A percentile compares a stretch with the other conserved stretches of the same genome.
These are phyloP conservation scores for Apis cerana DNA, from an alignment of 1,140 invertebrate genomes.

Conservation along the genomic window DNA sequence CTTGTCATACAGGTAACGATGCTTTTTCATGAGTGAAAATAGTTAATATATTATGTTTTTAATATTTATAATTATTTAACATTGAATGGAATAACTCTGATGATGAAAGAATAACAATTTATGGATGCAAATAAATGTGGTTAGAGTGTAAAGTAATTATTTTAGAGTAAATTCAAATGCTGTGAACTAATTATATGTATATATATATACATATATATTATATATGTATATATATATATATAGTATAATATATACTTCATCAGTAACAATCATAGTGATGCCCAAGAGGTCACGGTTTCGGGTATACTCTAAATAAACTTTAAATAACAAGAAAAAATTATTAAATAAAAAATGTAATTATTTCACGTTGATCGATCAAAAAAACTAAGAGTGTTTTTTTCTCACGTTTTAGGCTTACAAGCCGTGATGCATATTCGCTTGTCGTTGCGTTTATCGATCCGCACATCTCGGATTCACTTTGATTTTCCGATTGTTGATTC, in stretches of 20 bases:
- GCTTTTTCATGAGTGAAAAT: constrained; percentile 82
- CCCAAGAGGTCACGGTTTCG: constrained; percentile 55
- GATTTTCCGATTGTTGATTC: neutral
- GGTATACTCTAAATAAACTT: constrained; percentile 25
- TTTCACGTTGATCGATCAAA: constrained; percentile 38
- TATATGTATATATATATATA: constrained; percentile 9
- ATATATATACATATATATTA: neutral
- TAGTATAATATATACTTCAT: constrained; percentile 53
- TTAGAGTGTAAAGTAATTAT: constrained; percentile 78
- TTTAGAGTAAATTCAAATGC: constrained; percentile 72
- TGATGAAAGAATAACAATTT: constrained; percentile 82
- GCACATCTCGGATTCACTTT: neutral
- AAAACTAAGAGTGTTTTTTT: constrained; percentile 35
- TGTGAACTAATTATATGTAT: constrained; percentile 63
- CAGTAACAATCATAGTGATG: constrained; percentile 60
- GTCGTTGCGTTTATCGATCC: constrained; percentile 29
- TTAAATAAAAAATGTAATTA: constrained; percentile 47
- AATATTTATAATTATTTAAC: constrained; percentile 80
- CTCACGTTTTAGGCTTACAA: constrained; percentile 44
- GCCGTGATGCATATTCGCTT: constrained; percentile 36
- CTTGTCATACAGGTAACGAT: constrained; percentile 83
- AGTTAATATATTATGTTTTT: constrained; percentile 82
- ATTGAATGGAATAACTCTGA: constrained; percentile 80
- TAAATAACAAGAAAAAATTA: constrained; percentile 26
- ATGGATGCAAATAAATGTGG: constrained; percentile 80